Base-by-base conservation (phyloP, 2,113 vertebrate species). In the Phalacrocorax pelagicus region DNA sequence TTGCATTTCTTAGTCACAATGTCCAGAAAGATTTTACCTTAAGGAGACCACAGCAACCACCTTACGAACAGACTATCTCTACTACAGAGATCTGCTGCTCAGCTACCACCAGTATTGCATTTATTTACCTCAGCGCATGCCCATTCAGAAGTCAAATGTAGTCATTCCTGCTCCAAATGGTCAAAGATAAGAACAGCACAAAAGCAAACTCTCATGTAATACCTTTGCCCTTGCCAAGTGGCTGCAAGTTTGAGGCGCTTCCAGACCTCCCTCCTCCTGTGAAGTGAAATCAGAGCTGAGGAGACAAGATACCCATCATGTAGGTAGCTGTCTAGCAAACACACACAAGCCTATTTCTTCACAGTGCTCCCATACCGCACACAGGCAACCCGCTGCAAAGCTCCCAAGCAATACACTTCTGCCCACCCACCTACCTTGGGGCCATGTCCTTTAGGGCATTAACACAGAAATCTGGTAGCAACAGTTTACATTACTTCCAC, bases 361-460 rank as follows among this genome's bases (percentile, higher is more conserved):
- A 40, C 38, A 10, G 30, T 1, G 0, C 36, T 84, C 42, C 52
- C 38, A 36, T 9, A 29, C 36, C 0, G 0, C 52, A 49, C 38
- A 13, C n/a, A 34, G 46, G 26, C 19, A 23, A 20, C 57, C 74
- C 67, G 42, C 15, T 54, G 70, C 74, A 74, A 67, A 93, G 27
- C 18, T 34, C 51, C 40, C 34, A 24, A 2, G 59, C 58, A 61
- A 18, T 26, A 12, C 3, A 18, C 18, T 75, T 36, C 62, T 81
- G 62, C n/a, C 44, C 22, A 7, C 40, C 40, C 38, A 27, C 30
- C 51, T 42, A 2, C 44, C 77, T 2, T 49, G 63, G 23, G 72
- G 14, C 34, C 86, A 10, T 1, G 19, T 71, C 67, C 58, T 71
- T 44, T 15, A 18, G 38, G 44, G 22, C 27, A 21, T 27, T 10